Base-by-base conservation (phyloP, 2,888 invertebrate species). In the Resseliella maxima region DNA sequence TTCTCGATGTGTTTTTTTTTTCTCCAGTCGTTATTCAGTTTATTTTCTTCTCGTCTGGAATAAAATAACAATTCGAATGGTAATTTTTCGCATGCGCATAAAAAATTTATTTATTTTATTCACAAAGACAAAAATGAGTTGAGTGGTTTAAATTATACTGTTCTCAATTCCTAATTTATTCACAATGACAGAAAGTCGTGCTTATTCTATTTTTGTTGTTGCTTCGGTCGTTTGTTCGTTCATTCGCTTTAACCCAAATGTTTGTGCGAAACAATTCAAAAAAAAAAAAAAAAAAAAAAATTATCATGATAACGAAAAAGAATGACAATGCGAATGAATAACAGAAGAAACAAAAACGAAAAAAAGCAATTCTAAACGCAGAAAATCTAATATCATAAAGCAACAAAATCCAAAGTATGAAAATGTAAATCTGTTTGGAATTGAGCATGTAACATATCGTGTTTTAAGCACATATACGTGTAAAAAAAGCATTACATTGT, bases 391-490 rank as follows among this genome's bases (percentile, higher is more conserved):
- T 59, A 59, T 59, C 72, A 50, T 50, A 35, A n/a, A n/a, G 24
- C 59, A 10, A 59, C n/a, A 72, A 31, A 15, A 5, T 15, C 31
- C 31, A 10, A 1, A 3, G n/a, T 31, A 31, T 6, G 15, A 31
- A 72, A 27, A 72, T 72, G 72, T 72, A 72, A 72, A 72, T 72
- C 72, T 27, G 72, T n/a, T 72, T 35, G 72, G 35, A 72, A 72
- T 59, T 59, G 59, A 59, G 59, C 72, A 72, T 72, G 31, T 72
- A 72, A 72, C 72, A 35, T 72, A 31, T 72, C 72, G 72, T 72
- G 72, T 21, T 72, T 72, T 27, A n/a, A 31, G 72, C 72, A 72
- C 72, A 72, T 72, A 72, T 72, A 72, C 35, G 72, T 72, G 72
- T 31, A 18, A 6, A 59, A 50, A 50, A 50, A 50, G 21, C 21